Evolutionary conservation across 2,888 invertebrate genomes (phyloP), one percentile per base, ranked within the genome.

Genomic region (Chaetoderma sp.): DNA sequence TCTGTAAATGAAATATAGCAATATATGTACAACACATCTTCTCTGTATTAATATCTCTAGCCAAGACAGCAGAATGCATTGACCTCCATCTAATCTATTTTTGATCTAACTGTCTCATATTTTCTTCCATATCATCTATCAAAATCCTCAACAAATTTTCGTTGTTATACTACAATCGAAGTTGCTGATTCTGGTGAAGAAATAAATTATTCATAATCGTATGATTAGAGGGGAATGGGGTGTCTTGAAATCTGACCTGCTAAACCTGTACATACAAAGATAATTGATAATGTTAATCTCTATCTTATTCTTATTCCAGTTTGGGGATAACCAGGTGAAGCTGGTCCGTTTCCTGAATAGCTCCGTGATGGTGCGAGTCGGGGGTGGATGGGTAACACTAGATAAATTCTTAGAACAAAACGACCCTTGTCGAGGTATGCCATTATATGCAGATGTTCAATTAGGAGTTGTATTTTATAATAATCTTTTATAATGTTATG

Each of bases 311-410:
- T 52, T 36, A 28, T 73, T 71, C 27, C 74, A 86, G 86, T 85
- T 86, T 78, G 85, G 86, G 16, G 85, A 86, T 66, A 84, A 80
- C 64, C 80, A 81, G 65, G 73, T 84, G 61, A 93, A 98, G 49
- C 90, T 99, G 73, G 98, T 99, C 28, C 93, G 99, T 72, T 99
- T 99, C 86, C 91, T 99, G 54, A 93, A 98, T 67, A 98, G 97
- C 77, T 98, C 98, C 39, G 99, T 99, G 18, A 99, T 99, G 99
- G 99, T 99, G 75, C 93, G 99, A 75, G 99, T 99, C n/a, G 99
- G 99, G 33, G 99, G 99, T 68, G 99, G 99, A 63, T 99, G 99
- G 99, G 96, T 97, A 60, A 97, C 98, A 6, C 90, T 99, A 66
- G 98, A 98, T 87, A 98, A 98, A 88, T 99, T 99, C 91, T 91